Percentiles rank a stretch among this genome's conserved stretches.
Conservation (phyloP, 2,797 vertebrate species). For the Lagorchestes hirsutus region DNA sequence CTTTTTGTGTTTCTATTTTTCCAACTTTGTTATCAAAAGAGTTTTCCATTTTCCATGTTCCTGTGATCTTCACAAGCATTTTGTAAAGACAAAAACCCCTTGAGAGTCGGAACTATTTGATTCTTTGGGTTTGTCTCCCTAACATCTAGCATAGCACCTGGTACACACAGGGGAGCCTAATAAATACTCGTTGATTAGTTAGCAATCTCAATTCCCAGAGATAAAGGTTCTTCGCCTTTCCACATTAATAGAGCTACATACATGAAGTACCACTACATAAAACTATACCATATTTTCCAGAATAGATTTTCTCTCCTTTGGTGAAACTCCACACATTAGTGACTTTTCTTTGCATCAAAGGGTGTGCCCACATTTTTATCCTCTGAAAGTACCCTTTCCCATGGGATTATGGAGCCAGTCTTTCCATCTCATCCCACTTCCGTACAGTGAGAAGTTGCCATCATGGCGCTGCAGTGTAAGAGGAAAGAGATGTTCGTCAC, state of each 20-base stretch:
- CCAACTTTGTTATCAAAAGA: background rate
- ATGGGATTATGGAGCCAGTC: background rate
- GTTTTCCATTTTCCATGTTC: background rate
- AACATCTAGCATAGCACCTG: background rate
- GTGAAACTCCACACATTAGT: conserved; percentile 13
- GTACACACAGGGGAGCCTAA: background rate
- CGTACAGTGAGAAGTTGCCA: background rate
- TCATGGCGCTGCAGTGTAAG: background rate
- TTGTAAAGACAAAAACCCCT: conserved; percentile 13
- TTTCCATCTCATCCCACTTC: background rate
- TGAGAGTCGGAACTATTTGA: background rate
- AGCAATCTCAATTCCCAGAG: background rate
- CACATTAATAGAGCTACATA: background rate
- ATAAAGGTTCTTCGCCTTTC: background rate
- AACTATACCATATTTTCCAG: conserved; percentile 18
- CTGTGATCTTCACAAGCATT: background rate
- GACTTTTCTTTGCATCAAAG: conserved; percentile 18
- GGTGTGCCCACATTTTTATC: background rate
- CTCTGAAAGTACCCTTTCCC: background rate
- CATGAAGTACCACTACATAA: background rate
- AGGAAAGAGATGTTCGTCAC: conserved; percentile 24
- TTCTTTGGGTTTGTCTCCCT: background rate
- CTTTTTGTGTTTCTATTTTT: background rate
- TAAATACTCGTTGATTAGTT: background rate
- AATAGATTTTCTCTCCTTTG: background rate